Conservation (phyloP, 1,140 invertebrate species). For the Daktulosphaira vitifoliae region DNA sequence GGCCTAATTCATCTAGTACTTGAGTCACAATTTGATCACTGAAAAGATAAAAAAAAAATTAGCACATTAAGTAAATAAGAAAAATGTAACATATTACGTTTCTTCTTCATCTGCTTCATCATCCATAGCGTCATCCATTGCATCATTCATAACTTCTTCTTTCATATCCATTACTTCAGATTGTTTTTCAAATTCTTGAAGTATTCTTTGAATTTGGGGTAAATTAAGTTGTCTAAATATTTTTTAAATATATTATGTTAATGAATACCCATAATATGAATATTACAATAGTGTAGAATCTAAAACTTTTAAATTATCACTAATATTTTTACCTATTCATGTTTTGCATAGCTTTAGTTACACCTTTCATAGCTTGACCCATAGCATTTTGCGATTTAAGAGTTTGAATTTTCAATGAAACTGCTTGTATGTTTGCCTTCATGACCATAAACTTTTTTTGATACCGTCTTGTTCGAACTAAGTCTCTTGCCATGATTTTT, state of each 20-base stretch:
- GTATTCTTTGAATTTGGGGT: constrained; percentile 97
- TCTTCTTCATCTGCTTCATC: constrained; percentile 98
- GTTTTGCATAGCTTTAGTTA: constrained; percentile 94
- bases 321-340: constrained; percentile 74
- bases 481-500: constrained; percentile 99
- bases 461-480: constrained; percentile 90
- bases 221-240: constrained; percentile 78
- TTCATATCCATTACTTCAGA: constrained; percentile 99
- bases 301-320: neutral
- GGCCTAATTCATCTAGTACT: constrained; percentile 92
- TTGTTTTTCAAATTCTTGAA: constrained; percentile 99
- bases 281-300: neutral
- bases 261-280: neutral
- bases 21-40: constrained; percentile 84
- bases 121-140: constrained; percentile 98
- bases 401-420: constrained; percentile 97
- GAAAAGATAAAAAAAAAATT: constrained; percentile 38
- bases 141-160: constrained; percentile 99
- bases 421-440: constrained; percentile 99
- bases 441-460: constrained; percentile 99
- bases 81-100: constrained; percentile 58
- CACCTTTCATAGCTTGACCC: constrained; percentile 99
- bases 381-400: constrained; percentile 97
- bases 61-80: neutral
- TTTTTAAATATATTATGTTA: constrained; percentile 17